A percentile compares a stretch with the other conserved stretches of the same genome.
Conservation (phyloP, 2,888 invertebrate genomes). For the Cataglyphis albicans region DNA sequence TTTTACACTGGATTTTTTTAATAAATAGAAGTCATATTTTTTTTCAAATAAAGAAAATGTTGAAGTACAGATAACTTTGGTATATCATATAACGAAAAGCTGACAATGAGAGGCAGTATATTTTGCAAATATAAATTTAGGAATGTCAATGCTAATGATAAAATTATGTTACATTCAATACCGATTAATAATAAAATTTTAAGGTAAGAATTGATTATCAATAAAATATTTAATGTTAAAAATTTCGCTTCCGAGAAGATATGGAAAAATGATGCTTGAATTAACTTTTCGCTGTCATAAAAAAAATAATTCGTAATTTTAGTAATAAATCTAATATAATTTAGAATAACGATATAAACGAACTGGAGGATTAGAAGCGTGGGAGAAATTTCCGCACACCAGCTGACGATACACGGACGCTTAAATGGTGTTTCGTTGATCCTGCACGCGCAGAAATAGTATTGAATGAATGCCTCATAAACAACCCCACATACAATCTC, state of each 20-base stretch:
- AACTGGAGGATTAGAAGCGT: conserved; percentile 32
- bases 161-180: not conserved
- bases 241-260: not conserved
- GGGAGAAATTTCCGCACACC: conserved; percentile 48
- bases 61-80: not conserved
- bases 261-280: not conserved
- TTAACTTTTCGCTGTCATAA: not conserved
- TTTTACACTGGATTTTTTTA: not conserved
- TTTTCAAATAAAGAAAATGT: not conserved
- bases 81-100: not conserved
- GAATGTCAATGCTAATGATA: not conserved
- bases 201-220: not conserved
- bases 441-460: conserved; percentile 60
- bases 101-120: not conserved
- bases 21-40: not conserved
- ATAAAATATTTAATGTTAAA: not conserved
- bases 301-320: not conserved
- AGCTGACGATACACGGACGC: conserved; percentile 39
- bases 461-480: conserved; percentile 62
- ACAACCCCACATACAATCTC: conserved; percentile 68
- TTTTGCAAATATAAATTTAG: not conserved
- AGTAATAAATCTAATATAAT: conserved; percentile 25
- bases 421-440: conserved; percentile 61
- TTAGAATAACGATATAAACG: conserved; percentile 1
- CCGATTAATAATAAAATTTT: not conserved